Evolutionary conservation across 2,797 vertebrate genomes (phyloP).

Genomic region (Delichon dasypus): DNA sequence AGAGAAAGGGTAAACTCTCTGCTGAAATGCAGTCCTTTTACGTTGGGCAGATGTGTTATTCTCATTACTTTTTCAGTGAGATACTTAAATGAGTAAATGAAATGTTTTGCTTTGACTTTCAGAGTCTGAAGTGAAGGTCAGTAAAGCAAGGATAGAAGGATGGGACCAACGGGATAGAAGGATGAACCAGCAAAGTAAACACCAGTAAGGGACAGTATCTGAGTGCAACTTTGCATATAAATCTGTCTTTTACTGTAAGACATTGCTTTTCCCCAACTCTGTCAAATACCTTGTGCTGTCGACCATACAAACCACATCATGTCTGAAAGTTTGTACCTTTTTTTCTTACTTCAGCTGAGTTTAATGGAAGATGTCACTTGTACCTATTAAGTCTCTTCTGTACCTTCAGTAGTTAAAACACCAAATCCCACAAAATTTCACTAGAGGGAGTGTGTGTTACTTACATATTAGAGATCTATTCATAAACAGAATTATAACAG

Average conservation of each 20-base stretch:
- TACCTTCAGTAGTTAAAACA: not conserved
- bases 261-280: not conserved
- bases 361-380: not conserved
- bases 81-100: not conserved
- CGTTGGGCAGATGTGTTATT: accelerated
- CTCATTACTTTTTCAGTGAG: not conserved
- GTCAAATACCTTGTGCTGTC: not conserved
- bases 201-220: not conserved
- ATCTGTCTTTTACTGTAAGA: not conserved
- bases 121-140: not conserved
- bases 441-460: slow-evolving; percentile 40
- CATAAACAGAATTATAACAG: not conserved
- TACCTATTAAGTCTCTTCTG: not conserved
- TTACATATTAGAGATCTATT: not conserved
- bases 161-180: not conserved
- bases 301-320: not conserved
- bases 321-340: not conserved
- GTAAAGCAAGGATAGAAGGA: not conserved
- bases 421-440: not conserved
- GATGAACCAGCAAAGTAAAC: not conserved
- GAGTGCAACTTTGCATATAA: not conserved
- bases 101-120: not conserved
- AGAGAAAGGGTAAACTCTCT: not conserved
- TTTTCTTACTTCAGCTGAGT: not conserved
- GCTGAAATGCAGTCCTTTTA: not conserved